phyloP scores from a whole-genome alignment of 2,113 vertebrate genomes.

The Semicossyphus pulcher region DNA sequence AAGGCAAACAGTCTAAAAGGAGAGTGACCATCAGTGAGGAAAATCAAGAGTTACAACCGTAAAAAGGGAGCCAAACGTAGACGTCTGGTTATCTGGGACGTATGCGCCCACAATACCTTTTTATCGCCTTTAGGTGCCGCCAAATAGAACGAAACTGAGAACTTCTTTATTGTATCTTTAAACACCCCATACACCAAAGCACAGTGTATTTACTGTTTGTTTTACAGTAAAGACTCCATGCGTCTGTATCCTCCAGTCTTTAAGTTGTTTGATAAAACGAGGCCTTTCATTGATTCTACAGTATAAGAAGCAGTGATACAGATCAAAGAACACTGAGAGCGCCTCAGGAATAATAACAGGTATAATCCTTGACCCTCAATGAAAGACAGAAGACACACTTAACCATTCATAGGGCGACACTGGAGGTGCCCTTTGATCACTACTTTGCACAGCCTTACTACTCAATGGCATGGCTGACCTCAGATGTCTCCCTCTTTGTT shows the following conservation, averaged over 20 bases:
- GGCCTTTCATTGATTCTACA: constrained; percentile 29
- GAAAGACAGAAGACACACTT: constrained; percentile 29
- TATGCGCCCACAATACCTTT: too few relatives aligned
- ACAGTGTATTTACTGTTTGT: neutral
- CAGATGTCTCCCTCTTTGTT: constrained; percentile 57
- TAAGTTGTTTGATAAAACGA: constrained; percentile 1
- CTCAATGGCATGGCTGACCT: constrained; percentile 57
- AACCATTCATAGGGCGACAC: constrained; percentile 50
- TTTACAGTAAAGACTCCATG: neutral
- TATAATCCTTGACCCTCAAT: constrained; percentile 58
- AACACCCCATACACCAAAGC: neutral
- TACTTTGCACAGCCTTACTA: constrained; percentile 3
- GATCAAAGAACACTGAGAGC: constrained; percentile 63
- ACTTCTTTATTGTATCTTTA: too few relatives aligned
- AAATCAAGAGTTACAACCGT: too few relatives aligned
- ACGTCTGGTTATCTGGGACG: too few relatives aligned
- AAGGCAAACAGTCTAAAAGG: too few relatives aligned
- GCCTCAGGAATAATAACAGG: constrained; percentile 58
- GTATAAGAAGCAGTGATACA: constrained; percentile 36
- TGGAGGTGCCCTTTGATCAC: constrained; percentile 71
- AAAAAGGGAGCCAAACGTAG: too few relatives aligned
- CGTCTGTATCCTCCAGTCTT: neutral
- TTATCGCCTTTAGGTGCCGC: too few relatives aligned
- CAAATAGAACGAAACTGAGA: too few relatives aligned
- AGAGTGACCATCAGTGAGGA: too few relatives aligned